These are phyloP conservation scores for Rhynchomys soricoides DNA, from an alignment of 2,113 vertebrate species.

Conservation along the genomic window DNA sequence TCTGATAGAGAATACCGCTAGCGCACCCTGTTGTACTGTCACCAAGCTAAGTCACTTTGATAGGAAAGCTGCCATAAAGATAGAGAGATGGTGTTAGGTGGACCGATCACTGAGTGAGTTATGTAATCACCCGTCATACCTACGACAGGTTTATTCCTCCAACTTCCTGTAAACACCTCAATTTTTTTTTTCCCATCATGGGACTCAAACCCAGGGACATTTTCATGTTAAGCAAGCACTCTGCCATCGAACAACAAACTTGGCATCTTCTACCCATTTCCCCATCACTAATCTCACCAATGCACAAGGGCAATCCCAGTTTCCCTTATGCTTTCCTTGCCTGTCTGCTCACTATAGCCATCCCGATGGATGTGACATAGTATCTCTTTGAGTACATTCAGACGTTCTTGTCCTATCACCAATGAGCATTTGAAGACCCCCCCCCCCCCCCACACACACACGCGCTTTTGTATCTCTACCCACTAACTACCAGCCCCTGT, in stretches of 20 bases:
- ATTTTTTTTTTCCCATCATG: not conserved
- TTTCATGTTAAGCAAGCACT: not conserved
- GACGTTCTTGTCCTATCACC: not conserved
- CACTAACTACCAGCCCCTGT: not conserved
- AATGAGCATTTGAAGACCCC: not conserved
- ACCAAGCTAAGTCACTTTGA: constrained; percentile 20
- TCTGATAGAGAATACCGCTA: not conserved
- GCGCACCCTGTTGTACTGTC: not conserved
- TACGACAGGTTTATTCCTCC: constrained; percentile 35
- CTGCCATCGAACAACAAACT: not conserved
- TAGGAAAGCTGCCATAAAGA: not conserved
- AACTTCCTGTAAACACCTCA: not conserved
- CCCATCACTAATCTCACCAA: not conserved
- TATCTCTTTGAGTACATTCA: not conserved
- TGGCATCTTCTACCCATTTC: not conserved
- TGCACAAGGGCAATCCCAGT: not conserved
- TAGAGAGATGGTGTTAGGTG: not conserved
- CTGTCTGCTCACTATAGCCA: not conserved
- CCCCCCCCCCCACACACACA: not conserved
- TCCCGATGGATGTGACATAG: not conserved
- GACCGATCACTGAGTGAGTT: not conserved
- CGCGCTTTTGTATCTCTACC: not conserved
- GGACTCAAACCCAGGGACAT: not conserved
- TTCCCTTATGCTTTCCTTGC: constrained; percentile 15
- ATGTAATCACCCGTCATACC: not conserved